Conservation (phyloP, 2,888 invertebrate species). For the Salticus scenicus region DNA sequence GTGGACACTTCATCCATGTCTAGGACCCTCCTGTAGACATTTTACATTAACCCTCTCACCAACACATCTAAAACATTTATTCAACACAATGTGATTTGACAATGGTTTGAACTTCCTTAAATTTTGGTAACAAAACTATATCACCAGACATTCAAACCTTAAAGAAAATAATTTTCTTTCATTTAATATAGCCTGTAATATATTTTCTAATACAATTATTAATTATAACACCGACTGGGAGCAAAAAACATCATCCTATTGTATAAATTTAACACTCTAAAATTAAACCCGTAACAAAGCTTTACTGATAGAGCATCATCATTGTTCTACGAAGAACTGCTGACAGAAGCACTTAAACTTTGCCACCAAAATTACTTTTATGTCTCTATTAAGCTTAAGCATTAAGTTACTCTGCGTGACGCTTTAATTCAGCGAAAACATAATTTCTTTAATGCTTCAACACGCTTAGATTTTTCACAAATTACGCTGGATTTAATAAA, state of each 20-base stretch:
- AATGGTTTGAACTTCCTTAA: too few relatives aligned
- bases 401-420: conserved; percentile 10
- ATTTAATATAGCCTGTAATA: too few relatives aligned
- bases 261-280: background rate
- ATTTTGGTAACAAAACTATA: too few relatives aligned
- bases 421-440: background rate
- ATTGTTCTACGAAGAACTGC: background rate
- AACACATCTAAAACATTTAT: too few relatives aligned
- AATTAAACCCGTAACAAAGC: background rate
- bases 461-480: background rate
- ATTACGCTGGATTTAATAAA: conserved; percentile 2
- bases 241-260: background rate
- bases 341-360: conserved; percentile 12
- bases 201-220: too few relatives aligned
- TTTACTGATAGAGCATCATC: background rate
- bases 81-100: too few relatives aligned
- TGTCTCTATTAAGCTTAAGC: background rate
- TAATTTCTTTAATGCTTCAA: background rate
- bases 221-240: too few relatives aligned
- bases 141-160: too few relatives aligned
- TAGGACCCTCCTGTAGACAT: too few relatives aligned
- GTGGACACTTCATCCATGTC: too few relatives aligned
- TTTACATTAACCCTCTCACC: too few relatives aligned
- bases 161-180: too few relatives aligned
- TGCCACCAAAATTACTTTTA: background rate